Base-by-base conservation (phyloP, 2,113 vertebrate species). In the Chrysemys picta region DNA sequence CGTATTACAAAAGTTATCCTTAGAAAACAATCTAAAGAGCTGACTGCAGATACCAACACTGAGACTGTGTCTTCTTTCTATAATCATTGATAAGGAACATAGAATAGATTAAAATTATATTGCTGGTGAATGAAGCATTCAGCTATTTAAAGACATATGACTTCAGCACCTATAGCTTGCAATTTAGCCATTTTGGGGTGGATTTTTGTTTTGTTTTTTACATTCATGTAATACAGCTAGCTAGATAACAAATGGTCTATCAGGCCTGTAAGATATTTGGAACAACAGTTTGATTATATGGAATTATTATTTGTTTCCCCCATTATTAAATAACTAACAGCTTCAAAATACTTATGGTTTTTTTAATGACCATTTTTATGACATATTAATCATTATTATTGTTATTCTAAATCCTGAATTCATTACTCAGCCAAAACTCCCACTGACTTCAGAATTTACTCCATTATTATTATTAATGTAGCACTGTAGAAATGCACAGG, bases 301-400 rank as follows among this genome's bases (percentile, higher is more conserved):
- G 80, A 94, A 76, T 81, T 81, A 96, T 82, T 75, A 81, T 90
- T 83, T 79, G 82, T 72, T 72, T 93, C 4, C 5, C 11, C 1
- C 38, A 49, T 87, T 87, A 88, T 80, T 84, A 89, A 87, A 86
- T 42, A 27, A 38, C 50, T 87, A 11, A 3, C n/a, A 49, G 42
- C 50, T 65, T 13, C 81, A 19, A 35, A 1, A 0, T 85, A 72
- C 27, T 85, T 87, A 81, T 29, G 16, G 13, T 7, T 10, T 27
- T 38, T 87, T 75, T 95, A 93, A 93, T 87, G 22, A 54, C 65
- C 85, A 54, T 91, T 93, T 69, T 91, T 80, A 83, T 84, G 54
- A 94, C 45, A 53, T 91, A 90, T 81, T 83, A 13, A 72, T 80
- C 59, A 59, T 88, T 87, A 65, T 10, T 29, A 17, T 11, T 80